Base-by-base conservation (phyloP, 2,797 vertebrate species). In the Lophotriccus pileatus region DNA sequence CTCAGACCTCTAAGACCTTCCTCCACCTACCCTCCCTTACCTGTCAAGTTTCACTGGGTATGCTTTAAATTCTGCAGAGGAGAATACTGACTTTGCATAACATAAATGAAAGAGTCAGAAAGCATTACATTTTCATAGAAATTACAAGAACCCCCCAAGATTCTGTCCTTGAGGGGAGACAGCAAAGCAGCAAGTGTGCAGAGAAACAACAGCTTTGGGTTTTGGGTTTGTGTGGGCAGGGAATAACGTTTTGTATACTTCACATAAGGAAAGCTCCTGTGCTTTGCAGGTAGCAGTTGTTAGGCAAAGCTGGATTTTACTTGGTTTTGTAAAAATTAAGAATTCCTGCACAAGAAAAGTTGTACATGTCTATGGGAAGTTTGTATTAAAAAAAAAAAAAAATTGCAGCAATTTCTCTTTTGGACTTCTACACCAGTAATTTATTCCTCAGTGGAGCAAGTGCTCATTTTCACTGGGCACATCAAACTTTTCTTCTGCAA, bases 1-100 rank as follows among this genome's bases (percentile, higher is more conserved):
- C 85, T 49, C 81, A 96, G 97, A 92, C 93, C 90, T 94, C 90
- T 41, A 95, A 87, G 93, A 39, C 95, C 95, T 97, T 93, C 69
- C 83, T 94, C 85, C 88, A 86, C 91, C 64, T 90, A 94, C 93
- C 87, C 94, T 96, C 93, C 73, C 95, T 97, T 97, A 95, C 96
- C 95, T 97, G 97, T 97, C 97, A 97, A 95, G 96, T 91, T 97
- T 96, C 95, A 83, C 96, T 95, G 93, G 84, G 91, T 97, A 91
- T 66, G 95, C 95, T 96, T 96, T 97, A 96, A 97, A 97, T 97
- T 97, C 94, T 93, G 75, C 44, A 84, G 56, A 84, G 84, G 84
- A 88, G 87, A 92, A 93, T 95, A 94, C 97, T 92, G 91, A 90
- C 95, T 97, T 97, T 95, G 93, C 70, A 83, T 95, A 87, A 91